Conservation (phyloP, 2,113 vertebrate genomes). For the Nyctereutes procyonoides region DNA sequence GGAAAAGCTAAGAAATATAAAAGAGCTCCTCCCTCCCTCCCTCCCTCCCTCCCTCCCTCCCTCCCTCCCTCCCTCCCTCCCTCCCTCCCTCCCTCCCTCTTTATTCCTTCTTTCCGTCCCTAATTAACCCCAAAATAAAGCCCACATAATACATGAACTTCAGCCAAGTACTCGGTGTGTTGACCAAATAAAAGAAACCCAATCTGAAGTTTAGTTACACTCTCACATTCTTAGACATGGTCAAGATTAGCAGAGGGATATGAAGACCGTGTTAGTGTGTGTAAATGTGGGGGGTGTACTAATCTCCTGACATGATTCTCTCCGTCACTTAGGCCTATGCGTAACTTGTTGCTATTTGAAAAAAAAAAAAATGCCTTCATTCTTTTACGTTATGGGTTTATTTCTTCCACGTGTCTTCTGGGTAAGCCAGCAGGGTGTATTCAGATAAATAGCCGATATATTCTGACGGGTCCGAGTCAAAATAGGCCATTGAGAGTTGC, state of each 20-base stretch:
- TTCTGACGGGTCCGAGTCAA: neutral
- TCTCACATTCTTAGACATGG: neutral
- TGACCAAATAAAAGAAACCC: neutral
- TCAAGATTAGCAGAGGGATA: neutral
- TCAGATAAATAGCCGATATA: neutral
- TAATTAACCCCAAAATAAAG: neutral
- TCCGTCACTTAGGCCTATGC: neutral
- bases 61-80: no score
- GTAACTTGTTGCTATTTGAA: neutral
- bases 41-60: no score
- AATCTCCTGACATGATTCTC: neutral
- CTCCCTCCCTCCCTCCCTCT: no score
- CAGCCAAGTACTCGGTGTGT: neutral
- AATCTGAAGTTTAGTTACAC: neutral
- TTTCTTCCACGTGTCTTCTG: neutral
- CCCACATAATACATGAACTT: neutral
- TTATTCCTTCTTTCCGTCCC: no score
- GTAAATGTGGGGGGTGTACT: neutral
- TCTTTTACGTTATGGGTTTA: neutral
- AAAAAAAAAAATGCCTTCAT: neutral
- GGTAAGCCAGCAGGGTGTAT: neutral
- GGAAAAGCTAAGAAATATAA: neutral
- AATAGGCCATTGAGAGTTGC: neutral
- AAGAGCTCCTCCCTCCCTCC: no score
- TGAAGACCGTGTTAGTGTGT: neutral